Percentiles rank a stretch among this genome's conserved stretches.
phyloP scores from a whole-genome alignment of 2,888 invertebrate species.

The Odontocolon sp. region DNA sequence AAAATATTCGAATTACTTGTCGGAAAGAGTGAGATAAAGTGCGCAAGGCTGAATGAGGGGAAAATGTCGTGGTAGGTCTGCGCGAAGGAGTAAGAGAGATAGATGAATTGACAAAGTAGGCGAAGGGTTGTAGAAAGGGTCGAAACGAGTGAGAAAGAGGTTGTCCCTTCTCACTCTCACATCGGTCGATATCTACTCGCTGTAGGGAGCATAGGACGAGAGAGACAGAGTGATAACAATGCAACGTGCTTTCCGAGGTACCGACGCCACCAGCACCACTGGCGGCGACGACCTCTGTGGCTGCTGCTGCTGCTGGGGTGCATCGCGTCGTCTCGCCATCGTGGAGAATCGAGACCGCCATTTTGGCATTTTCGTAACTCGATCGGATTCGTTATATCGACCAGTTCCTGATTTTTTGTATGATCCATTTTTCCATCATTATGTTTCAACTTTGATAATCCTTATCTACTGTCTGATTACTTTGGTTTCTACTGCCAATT shows the following conservation, averaged over 20 bases:
- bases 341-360: slow-evolving; percentile 28
- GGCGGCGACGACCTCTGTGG: not conserved
- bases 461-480: too few species aligned
- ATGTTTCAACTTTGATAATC: too few species aligned
- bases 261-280: slow-evolving; percentile 29
- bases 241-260: slow-evolving; percentile 65
- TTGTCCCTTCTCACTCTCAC: not conserved
- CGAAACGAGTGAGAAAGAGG: slow-evolving; percentile 30
- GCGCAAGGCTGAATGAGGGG: slow-evolving; percentile 19
- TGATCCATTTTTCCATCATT: too few species aligned
- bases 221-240: slow-evolving; percentile 71
- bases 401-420: too few species aligned
- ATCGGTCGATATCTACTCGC: slow-evolving; percentile 25
- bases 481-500: too few species aligned
- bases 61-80: not conserved
- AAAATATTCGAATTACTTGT: not conserved
- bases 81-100: slow-evolving; percentile 12
- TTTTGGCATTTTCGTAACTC: slow-evolving; percentile 46
- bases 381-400: not conserved
- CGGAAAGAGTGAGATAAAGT: slow-evolving; percentile 33
- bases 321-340: slow-evolving; percentile 16
- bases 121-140: slow-evolving; percentile 10
- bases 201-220: slow-evolving; percentile 47
- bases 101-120: slow-evolving; percentile 3
- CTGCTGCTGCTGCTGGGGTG: not conserved